phyloP scores from a whole-genome alignment of 2,113 vertebrate species.

The Oplegnathus fasciatus region DNA sequence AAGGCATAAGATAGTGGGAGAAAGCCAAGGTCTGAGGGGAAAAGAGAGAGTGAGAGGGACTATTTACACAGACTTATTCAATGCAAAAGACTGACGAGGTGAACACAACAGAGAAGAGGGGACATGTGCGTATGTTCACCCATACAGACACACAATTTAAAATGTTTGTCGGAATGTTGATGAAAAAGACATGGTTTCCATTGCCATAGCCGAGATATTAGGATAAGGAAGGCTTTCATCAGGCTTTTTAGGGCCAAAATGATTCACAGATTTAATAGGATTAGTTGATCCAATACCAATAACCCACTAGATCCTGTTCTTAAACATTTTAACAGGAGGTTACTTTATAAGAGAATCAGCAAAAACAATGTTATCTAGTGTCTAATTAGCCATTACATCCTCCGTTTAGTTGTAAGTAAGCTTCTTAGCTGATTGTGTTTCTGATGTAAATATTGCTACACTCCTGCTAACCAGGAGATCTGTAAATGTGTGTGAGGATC shows the following conservation, averaged over 20 bases:
- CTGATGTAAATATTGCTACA: not conserved
- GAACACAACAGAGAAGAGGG: not conserved
- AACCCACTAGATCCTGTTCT: not conserved
- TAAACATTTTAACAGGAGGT: not conserved
- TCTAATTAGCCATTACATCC: not conserved
- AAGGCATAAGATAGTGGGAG: slow-evolving; percentile 48
- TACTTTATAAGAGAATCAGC: not conserved
- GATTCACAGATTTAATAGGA: not conserved
- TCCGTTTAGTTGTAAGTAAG: not conserved
- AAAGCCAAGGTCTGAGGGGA: slow-evolving; percentile 49
- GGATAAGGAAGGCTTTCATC: not conserved
- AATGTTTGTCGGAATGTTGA: not conserved
- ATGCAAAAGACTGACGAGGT: slow-evolving; percentile 1
- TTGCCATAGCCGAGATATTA: not conserved
- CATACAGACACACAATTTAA: not conserved
- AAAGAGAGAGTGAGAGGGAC: not conserved
- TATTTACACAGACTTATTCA: slow-evolving; percentile 36
- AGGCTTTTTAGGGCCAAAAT: not conserved
- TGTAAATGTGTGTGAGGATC: not conserved
- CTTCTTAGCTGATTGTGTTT: not conserved
- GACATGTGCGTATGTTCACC: not conserved
- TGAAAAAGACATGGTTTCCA: not conserved
- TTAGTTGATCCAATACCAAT: not conserved
- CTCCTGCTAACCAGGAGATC: too few species aligned
- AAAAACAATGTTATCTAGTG: too few species aligned